Conservation (phyloP, 2,797 vertebrate genomes). For the Tadarida brasiliensis region DNA sequence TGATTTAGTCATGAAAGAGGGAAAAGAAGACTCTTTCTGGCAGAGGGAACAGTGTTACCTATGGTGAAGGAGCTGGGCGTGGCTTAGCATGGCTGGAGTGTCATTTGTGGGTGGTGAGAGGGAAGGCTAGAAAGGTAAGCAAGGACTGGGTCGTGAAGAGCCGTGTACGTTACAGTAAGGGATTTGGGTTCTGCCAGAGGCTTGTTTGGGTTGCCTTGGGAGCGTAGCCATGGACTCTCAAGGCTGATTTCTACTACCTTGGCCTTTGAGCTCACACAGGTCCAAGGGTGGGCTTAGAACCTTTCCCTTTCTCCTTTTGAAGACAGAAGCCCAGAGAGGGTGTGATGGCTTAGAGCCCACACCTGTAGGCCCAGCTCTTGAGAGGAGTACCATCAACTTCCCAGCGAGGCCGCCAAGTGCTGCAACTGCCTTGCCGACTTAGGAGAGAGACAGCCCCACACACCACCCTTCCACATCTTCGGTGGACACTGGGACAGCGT, state of each 20-base stretch:
- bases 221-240: not conserved
- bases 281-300: not conserved
- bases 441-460: not conserved
- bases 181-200: not conserved
- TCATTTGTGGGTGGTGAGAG: not conserved
- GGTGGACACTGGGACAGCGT: not conserved
- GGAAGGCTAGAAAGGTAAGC: not conserved
- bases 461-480: not conserved
- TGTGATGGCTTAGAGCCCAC: not conserved
- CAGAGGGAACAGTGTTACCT: not conserved
- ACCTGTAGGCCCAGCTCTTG: accelerated
- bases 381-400: not conserved
- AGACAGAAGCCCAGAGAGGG: not conserved
- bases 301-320: not conserved
- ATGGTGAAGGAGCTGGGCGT: not conserved
- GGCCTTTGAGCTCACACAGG: not conserved
- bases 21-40: not conserved
- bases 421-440: accelerated
- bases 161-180: too few species aligned
- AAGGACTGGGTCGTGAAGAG: not conserved
- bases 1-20: not conserved
- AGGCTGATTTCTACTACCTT: not conserved
- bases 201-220: not conserved
- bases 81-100: not conserved
- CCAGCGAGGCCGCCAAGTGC: not conserved